phyloP scores from a whole-genome alignment of 2,113 vertebrate species.

The Antigone vipio region DNA sequence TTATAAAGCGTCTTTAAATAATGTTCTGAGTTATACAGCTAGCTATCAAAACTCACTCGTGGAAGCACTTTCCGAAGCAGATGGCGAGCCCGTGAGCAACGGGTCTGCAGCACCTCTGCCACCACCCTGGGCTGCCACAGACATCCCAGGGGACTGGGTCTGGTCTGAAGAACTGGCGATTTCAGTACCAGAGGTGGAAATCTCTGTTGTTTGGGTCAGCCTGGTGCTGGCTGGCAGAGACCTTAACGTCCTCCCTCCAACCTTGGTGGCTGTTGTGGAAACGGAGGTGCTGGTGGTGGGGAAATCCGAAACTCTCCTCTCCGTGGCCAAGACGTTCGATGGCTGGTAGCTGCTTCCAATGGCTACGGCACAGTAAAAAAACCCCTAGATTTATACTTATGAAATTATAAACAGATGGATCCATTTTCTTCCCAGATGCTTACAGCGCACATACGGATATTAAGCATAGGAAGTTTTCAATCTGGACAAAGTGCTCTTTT shows the following conservation, averaged over 20 bases:
- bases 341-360: slow-evolving; percentile 37
- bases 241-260: slow-evolving; percentile 77
- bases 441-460: neutral
- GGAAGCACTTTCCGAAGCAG: neutral
- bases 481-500: slow-evolving; percentile 21
- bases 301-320: slow-evolving; percentile 42
- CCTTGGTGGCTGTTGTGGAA: slow-evolving; percentile 76
- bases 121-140: neutral
- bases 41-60: slow-evolving; percentile 39
- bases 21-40: neutral
- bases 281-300: slow-evolving; percentile 64
- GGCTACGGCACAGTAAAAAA: slow-evolving; percentile 29
- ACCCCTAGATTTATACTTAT: neutral
- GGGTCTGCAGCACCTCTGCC: neutral
- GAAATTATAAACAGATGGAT: slow-evolving; percentile 57
- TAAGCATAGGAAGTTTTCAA: slow-evolving; percentile 56
- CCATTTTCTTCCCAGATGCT: slow-evolving; percentile 48
- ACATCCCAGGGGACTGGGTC: neutral
- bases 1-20: slow-evolving; percentile 45
- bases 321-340: neutral
- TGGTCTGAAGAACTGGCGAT: neutral
- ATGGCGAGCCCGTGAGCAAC: accelerated
- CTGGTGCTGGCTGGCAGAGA: slow-evolving; percentile 72
- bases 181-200: neutral
- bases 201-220: neutral